Evolutionary conservation across 2,888 invertebrate genomes (phyloP), one percentile per base, ranked within the genome.

Genomic region (Chesias legatella): DNA sequence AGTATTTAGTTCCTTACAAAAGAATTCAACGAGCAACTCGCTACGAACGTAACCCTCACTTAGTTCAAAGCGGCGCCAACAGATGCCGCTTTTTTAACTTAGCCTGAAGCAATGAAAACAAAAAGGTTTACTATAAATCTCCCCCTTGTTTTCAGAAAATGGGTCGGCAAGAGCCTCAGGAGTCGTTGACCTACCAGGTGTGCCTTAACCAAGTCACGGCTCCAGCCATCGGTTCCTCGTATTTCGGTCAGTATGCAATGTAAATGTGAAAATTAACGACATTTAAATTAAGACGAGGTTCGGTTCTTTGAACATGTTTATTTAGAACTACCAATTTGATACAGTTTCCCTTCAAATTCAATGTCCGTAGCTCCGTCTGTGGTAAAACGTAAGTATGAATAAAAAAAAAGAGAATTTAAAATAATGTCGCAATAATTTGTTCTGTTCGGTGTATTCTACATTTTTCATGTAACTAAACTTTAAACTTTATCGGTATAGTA

Each of bases 161-260:
- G 80, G 79, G 80, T 51, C 78, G 79, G 6, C 82, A 84, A 59
- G 88, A 85, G 52, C 67, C 64, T 41, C 67, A 64, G 50, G 69
- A 73, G 70, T 71, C 79, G 63, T 65, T 77, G 73, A 66, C 73
- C 64, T 64, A 67, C 53, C 67, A 58, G 48, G 67, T 75, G 53
- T 62, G 58, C 65, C 60, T 71, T 45, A 82, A 66, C 66, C 82
- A 79, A 72, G 79, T 81, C 81, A 81, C 80, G 74, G 68, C 63
- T 25, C 47, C 61, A 4, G 50, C 66, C 64, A 66, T 78, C 66
- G 71, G 72, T 79, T 83, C 85, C 67, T 65, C 81, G 79, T 85
- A 83, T 78, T 73, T 68, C 73, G 85, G 86, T 86, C 72, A 85
- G 86, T 83, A 79, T n/a, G 5, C 13, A 3, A 17, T 72, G 67